Base-by-base conservation (phyloP, 2,888 invertebrate genomes). In the Agrochola lychnidis region DNA sequence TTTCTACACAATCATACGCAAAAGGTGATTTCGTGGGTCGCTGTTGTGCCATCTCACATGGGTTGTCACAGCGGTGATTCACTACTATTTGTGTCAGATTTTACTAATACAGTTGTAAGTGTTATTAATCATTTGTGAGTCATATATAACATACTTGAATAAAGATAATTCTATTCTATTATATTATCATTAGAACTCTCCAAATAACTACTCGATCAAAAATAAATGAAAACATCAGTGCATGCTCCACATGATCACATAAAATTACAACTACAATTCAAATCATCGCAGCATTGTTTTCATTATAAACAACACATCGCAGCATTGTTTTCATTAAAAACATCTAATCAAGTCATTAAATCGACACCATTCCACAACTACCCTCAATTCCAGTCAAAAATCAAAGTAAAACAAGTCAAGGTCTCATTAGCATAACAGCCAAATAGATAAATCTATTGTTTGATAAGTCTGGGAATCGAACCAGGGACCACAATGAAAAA, bases 391-490 rank as follows among this genome's bases (percentile, higher is more conserved):
- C 16, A 78, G 59, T 67, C 64, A 78, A 82, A 72, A 70, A 82
- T 61, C 57, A 51, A 63, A 62, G 25, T 69, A 72, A 78, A 82
- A 70, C 79, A 89, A 86, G 90, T 89, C 93, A 93, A 93, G 93
- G 93, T 86, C 83, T 64, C 68, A 85, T 89, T 88, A 89, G 76
- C 85, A 89, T 90, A 88, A 84, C 76, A 81, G 79, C 57, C 14
- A n/a, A 45, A 82, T 73, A 90, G 91, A 92, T 91, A 91, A 90
- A 81, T 79, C 92, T 90, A 92, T 92, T 91, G 89, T 79, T 73
- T 84, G 92, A 91, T 91, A 90, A 88, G 89, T 86, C 90, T 93
- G 93, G 90, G 93, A 93, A 90, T 93, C 92, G 89, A 92, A 92
- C 87, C 88, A 53, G 86, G 76, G 79, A 90, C 89, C 85, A 93